phyloP scores from a whole-genome alignment of 1,140 invertebrate species.

The Drosophila cardini region DNA sequence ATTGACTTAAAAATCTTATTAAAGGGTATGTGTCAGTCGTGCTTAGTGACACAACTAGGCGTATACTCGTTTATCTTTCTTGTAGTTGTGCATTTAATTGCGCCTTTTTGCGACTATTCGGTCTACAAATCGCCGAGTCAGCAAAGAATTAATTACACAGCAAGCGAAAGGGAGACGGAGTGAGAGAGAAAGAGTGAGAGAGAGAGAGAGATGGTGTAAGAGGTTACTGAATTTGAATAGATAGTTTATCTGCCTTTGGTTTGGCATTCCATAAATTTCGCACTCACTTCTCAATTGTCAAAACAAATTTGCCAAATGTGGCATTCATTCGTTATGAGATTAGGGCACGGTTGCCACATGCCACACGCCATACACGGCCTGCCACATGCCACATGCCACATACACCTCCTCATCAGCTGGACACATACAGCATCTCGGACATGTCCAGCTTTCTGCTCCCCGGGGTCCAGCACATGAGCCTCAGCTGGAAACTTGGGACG shows the following conservation, averaged over 20 bases:
- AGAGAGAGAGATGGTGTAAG: not conserved
- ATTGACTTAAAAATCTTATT: too few relatives aligned
- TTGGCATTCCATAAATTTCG: constrained; percentile 61
- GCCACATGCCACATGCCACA: constrained; percentile 13
- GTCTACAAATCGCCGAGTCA: constrained; percentile 64
- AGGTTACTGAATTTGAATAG: constrained; percentile 32
- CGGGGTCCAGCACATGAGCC: constrained; percentile 42
- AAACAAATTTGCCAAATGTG: constrained; percentile 78
- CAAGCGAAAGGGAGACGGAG: constrained; percentile 16
- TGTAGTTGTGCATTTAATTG: constrained; percentile 70
- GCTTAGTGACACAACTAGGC: not conserved
- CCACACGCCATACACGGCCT: too few relatives aligned
- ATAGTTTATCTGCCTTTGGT: constrained; percentile 53
- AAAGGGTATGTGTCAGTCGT: constrained; percentile 4
- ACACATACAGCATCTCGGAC: not conserved
- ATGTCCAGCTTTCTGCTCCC: constrained; percentile 40
- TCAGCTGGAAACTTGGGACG: constrained; percentile 37
- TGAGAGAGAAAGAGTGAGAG: not conserved
- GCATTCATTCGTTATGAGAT: constrained; percentile 78
- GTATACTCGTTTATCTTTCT: constrained; percentile 29
- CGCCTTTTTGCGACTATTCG: constrained; percentile 54
- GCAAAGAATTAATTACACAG: constrained; percentile 73
- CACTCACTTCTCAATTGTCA: constrained; percentile 64
- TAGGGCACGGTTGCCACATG: constrained; percentile 41
- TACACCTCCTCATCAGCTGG: constrained; percentile 9